These are phyloP conservation scores for Atractosteus spatula DNA, from an alignment of 2,113 vertebrate species.

Conservation along the genomic window DNA sequence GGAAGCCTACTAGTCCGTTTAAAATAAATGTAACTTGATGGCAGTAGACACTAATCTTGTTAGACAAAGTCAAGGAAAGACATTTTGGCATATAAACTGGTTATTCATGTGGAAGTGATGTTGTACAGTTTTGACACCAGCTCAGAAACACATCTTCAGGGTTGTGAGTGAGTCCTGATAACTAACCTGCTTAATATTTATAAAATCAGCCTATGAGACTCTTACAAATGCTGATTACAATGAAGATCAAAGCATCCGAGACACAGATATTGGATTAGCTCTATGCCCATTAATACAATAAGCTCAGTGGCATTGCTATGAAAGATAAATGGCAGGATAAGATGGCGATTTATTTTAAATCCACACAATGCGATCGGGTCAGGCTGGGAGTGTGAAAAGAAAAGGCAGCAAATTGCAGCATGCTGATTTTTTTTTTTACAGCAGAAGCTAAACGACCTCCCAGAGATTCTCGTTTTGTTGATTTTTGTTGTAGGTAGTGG, in stretches of 20 bases:
- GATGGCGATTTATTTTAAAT: constrained; percentile 1
- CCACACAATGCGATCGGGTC: constrained; percentile 1
- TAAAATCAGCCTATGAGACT: neutral
- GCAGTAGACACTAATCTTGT: too few species aligned
- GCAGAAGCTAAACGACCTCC: neutral
- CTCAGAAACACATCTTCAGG: too few species aligned
- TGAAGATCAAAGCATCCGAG: constrained; percentile 26
- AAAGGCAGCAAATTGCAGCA: neutral
- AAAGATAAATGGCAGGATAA: neutral
- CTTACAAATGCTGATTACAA: neutral
- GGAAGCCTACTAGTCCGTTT: too few species aligned
- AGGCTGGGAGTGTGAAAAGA: neutral
- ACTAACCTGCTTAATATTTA: neutral
- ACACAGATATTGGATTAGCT: constrained; percentile 31
- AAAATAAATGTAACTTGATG: too few species aligned
- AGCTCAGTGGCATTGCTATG: constrained; percentile 13
- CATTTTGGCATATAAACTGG: too few species aligned
- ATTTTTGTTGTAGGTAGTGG: too few species aligned
- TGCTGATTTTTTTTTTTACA: neutral
- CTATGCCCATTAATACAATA: constrained; percentile 23
- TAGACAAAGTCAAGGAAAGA: too few species aligned
- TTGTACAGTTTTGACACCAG: too few species aligned
- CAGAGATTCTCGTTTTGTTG: neutral
- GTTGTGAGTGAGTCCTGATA: neutral
- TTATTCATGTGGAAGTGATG: too few species aligned